phyloP scores from a whole-genome alignment of 2,888 invertebrate genomes.

The Ichneumon xanthorius region DNA sequence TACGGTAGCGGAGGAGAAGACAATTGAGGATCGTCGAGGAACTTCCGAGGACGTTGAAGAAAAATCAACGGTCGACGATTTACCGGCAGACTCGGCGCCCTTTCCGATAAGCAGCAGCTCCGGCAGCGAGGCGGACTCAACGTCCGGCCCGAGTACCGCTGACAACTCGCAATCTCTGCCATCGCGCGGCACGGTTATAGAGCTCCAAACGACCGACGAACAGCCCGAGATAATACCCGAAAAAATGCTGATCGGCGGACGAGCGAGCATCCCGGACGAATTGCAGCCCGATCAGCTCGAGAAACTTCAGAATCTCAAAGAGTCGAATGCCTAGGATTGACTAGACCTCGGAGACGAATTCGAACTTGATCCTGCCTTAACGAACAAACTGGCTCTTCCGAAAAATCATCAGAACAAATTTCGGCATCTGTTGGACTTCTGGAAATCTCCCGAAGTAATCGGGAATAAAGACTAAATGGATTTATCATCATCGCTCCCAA shows the following conservation, averaged over 20 bases:
- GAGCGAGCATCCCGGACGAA: conserved; percentile 95
- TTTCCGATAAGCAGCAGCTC: conserved; percentile 89
- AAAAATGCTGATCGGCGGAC: conserved; percentile 89
- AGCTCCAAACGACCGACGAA: conserved; percentile 75
- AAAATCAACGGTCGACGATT: conserved; percentile 85
- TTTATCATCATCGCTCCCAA: conserved; percentile 26
- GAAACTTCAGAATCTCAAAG: conserved; percentile 94
- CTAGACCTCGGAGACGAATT: conserved; percentile 80
- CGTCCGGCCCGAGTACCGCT: conserved; percentile 88
- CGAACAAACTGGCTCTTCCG: conserved; percentile 82
- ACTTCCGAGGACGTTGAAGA: conserved; percentile 81
- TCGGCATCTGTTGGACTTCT: conserved; percentile 82
- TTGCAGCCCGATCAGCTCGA: conserved; percentile 95
- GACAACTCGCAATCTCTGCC: conserved; percentile 88
- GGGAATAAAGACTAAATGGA: conserved; percentile 71
- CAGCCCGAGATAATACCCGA: conserved; percentile 79
- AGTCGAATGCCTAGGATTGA: conserved; percentile 93
- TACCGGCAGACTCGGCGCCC: conserved; percentile 87
- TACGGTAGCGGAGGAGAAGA: conserved; percentile 70
- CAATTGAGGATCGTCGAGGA: conserved; percentile 69
- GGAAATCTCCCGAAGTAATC: conserved; percentile 82
- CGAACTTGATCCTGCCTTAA: conserved; percentile 77
- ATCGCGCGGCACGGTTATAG: conserved; percentile 74
- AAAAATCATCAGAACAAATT: conserved; percentile 82
- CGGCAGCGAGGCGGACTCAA: conserved; percentile 88